phyloP scores from a whole-genome alignment of 2,113 vertebrate species.

The Mola mola region DNA sequence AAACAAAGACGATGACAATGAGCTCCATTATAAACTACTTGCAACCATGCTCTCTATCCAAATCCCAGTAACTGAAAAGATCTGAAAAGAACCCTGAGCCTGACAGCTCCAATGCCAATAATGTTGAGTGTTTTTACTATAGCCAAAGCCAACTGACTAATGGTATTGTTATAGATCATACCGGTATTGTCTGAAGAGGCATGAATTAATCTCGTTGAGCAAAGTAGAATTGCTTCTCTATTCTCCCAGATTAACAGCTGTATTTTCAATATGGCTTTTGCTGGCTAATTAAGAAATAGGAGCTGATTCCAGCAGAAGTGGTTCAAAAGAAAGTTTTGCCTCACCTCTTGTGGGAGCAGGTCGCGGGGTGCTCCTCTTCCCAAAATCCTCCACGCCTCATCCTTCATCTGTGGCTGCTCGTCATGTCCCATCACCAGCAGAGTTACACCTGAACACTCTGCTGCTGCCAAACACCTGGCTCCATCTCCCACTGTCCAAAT shows the following conservation, averaged over 20 bases:
- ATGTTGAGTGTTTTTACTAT: slow-evolving; percentile 25
- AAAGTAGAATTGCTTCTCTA: slow-evolving; percentile 59
- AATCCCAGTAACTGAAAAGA: no score
- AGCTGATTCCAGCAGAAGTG: slow-evolving; percentile 78
- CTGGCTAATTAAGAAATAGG: slow-evolving; percentile 78
- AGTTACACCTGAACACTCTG: slow-evolving; percentile 99
- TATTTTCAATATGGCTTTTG: slow-evolving; percentile 75
- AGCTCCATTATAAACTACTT: slow-evolving; percentile 3
- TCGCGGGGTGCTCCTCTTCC: slow-evolving; percentile 89
- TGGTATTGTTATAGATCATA: slow-evolving; percentile 57
- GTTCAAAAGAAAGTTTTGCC: slow-evolving; percentile 72
- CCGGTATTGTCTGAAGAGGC: slow-evolving; percentile 58
- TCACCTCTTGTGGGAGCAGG: slow-evolving; percentile 86
- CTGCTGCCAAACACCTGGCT: slow-evolving; percentile 99
- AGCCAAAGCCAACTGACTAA: slow-evolving; percentile 40
- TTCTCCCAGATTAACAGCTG: slow-evolving; percentile 72
- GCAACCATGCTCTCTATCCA: no score
- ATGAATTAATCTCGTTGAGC: slow-evolving; percentile 71
- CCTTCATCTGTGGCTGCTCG: slow-evolving; percentile 95
- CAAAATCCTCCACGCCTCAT: slow-evolving; percentile 96
- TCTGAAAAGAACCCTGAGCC: slow-evolving; percentile 3
- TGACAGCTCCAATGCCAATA: slow-evolving; percentile 21
- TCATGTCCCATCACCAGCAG: slow-evolving; percentile 97
- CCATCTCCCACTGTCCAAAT: slow-evolving; percentile 99
- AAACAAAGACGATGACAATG: slow-evolving; percentile 1